phyloP scores from a whole-genome alignment of 2,797 vertebrate genomes.

The Salarias fasciatus region DNA sequence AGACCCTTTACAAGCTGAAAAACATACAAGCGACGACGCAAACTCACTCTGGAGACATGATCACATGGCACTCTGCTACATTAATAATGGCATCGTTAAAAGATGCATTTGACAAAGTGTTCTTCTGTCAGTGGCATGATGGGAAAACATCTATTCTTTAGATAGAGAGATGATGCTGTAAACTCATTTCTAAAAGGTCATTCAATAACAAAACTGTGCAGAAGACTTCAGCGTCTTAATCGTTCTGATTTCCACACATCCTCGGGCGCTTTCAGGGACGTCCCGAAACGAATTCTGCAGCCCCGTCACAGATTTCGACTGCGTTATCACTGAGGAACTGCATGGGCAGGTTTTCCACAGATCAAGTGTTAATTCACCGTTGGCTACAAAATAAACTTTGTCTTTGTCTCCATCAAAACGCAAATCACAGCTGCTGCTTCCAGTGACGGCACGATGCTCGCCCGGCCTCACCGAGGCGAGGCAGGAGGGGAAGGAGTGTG shows the following conservation, averaged over 20 bases:
- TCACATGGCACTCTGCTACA: slow-evolving; percentile 8
- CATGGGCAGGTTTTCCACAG: not conserved
- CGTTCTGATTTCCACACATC: not conserved
- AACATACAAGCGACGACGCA: slow-evolving; percentile 25
- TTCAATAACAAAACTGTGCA: not conserved
- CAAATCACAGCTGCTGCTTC: slow-evolving; percentile 19
- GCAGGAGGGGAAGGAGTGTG: slow-evolving; percentile 12
- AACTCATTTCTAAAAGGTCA: slow-evolving; percentile 3
- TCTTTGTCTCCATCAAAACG: slow-evolving; percentile 24
- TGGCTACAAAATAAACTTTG: slow-evolving; percentile 5
- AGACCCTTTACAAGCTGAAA: slow-evolving; percentile 43
- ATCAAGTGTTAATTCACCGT: slow-evolving; percentile 3
- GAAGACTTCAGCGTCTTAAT: not conserved
- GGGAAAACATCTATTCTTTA: not conserved
- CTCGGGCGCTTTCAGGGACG: too few relatives aligned
- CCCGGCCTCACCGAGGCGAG: slow-evolving; percentile 10
- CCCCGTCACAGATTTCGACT: too few relatives aligned
- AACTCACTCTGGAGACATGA: not conserved
- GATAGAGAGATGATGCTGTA: not conserved
- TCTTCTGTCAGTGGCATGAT: slow-evolving; percentile 7
- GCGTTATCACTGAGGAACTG: slow-evolving; percentile 6
- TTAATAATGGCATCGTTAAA: slow-evolving; percentile 31
- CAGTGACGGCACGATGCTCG: slow-evolving; percentile 4
- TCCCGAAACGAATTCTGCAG: too few relatives aligned
- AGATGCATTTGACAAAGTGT: slow-evolving; percentile 21